Evolutionary conservation across 2,888 invertebrate species (phyloP).

Genomic region (Parapristionchus giblindavisi): DNA sequence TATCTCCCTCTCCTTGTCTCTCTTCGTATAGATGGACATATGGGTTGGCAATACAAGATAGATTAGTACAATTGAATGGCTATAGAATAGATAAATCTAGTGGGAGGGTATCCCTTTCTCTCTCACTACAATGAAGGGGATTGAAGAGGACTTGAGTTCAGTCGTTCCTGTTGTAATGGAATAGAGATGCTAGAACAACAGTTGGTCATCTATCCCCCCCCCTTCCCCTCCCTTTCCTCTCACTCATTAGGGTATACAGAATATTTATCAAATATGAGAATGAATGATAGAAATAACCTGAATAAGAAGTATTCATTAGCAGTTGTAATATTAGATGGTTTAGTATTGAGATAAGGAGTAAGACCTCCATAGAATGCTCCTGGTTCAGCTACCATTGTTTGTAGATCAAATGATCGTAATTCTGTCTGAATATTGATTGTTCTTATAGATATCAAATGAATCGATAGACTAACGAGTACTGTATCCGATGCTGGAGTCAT

Average conservation of each 20-base stretch:
- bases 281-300: conserved; percentile 14
- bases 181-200: conserved; percentile 21
- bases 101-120: conserved; percentile 11
- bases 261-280: background rate
- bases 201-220: conserved; percentile 19
- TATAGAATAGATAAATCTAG: background rate
- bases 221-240: background rate
- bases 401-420: conserved; percentile 31
- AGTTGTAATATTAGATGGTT: background rate
- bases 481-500: background rate
- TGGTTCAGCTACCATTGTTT: conserved; percentile 28
- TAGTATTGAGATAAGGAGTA: conserved; percentile 1
- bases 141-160: conserved; percentile 22
- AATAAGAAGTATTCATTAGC: conserved; percentile 20
- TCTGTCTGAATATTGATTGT: conserved; percentile 7
- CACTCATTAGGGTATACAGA: background rate
- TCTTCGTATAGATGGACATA: background rate
- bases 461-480: background rate
- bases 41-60: conserved; percentile 13
- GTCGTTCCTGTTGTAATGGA: conserved; percentile 17
- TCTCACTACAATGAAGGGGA: too few species aligned
- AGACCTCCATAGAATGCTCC: conserved; percentile 30
- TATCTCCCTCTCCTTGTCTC: background rate
- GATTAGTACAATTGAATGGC: conserved; percentile 1
- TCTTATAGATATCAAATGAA: background rate